Evolutionary conservation across 2,113 vertebrate genomes (phyloP).

Genomic region (Thermophis baileyi): DNA sequence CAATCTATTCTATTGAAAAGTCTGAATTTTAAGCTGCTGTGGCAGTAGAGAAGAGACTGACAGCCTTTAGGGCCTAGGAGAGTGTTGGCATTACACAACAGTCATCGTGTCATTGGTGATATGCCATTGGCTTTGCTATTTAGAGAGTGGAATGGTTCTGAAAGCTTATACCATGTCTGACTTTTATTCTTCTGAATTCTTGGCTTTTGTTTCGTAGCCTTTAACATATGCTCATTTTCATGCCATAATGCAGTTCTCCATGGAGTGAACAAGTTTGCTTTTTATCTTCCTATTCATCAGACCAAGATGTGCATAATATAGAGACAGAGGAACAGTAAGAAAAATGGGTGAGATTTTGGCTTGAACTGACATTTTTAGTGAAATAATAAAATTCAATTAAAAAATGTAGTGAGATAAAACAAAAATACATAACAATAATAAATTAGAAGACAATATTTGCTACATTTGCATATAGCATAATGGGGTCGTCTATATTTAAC

Average conservation of each 20-base stretch:
- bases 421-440: not conserved
- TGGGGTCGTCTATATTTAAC: not conserved
- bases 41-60: not conserved
- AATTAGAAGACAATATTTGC: not conserved
- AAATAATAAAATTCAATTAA: not conserved
- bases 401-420: not conserved
- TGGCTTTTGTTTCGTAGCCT: slow-evolving; percentile 41
- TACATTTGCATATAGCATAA: not conserved
- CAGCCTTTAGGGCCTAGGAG: slow-evolving; percentile 3
- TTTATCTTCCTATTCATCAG: not conserved
- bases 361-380: not conserved
- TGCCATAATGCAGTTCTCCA: not conserved
- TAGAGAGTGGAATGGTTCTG: slow-evolving; percentile 24
- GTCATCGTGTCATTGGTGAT: not conserved
- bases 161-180: slow-evolving; percentile 25
- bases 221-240: slow-evolving; percentile 9
- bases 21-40: not conserved
- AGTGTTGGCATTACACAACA: slow-evolving; percentile 3
- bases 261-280: slow-evolving; percentile 33
- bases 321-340: not conserved
- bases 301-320: not conserved
- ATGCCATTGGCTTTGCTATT: slow-evolving; percentile 23
- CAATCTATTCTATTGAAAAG: slow-evolving; percentile 28
- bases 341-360: not conserved
- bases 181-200: slow-evolving; percentile 40